Base-by-base conservation (phyloP, 2,113 vertebrate species). In the Gymnobelideus leadbeateri region DNA sequence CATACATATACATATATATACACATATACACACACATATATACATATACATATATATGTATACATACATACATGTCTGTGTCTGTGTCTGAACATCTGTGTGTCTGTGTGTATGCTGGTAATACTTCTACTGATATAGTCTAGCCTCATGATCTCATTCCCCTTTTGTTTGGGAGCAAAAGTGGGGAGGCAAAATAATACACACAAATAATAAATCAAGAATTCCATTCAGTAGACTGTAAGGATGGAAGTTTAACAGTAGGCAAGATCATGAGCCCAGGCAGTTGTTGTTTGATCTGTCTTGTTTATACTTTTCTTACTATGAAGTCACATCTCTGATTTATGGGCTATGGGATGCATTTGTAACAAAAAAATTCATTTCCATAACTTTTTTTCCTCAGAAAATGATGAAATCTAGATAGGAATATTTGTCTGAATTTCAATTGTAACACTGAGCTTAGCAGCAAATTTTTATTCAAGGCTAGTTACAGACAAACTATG, bases 181-280 rank as follows among this genome's bases (percentile, higher is more conserved):
- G 11, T 51, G 7, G 37, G 14, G 19, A 89, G 16, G 90, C 52
- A 68, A 91, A 91, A 91, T 94, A 95, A 61, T 16, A 6, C 19
- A 94, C 54, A 31, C 37, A 94, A 55, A 51, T 25, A 25, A 9
- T 89, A 28, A 0, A 55, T 77, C 2, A 93, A 31, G 43, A 95
- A 90, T 92, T 92, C 94, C 55, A 84, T 92, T 89, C 90, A 95
- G 46, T 51, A 89, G 89, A 21, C 8, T 68, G 92, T 57, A 93
- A 95, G 94, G 28, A 16, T 90, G 14, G 3, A 96, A 6, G 23
- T 37, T 92, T 93, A 47, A 5, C 51, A 51, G 47, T 90, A 92
- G 49, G n/a, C 24, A 94, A 96, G 91, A 95, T 84, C 31, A n/a
- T 54, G 51, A 97, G 93, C 43, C 31, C 53, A 95, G 95, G 26